Base-by-base conservation (phyloP, 2,888 invertebrate genomes). In the Aelia acuminata region DNA sequence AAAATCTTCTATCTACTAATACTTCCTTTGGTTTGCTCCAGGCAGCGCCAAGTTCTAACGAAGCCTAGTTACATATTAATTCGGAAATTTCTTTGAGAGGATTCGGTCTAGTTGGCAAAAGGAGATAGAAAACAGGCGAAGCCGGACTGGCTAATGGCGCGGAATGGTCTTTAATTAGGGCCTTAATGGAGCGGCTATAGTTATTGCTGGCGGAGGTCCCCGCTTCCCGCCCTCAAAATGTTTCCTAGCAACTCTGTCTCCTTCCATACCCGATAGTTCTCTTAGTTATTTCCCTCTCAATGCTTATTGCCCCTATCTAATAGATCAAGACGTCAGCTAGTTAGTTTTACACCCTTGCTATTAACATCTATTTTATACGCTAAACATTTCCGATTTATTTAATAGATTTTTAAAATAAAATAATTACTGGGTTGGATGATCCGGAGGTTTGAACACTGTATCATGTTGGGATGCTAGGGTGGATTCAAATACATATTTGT, bases 81-180 rank as follows among this genome's bases (percentile, higher is more conserved):
- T 80, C 3, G 22, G n/a, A 43, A n/a, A 80, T 80, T 80, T 80
- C 80, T 80, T 80, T 43, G 43, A 43, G 43, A 0, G n/a, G 80
- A 80, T 22, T 10, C 10, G 80, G 80, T 39, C 39, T 80, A 80
- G 80, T 80, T 80, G 39, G 43, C 80, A 80, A 43, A 43, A 22
- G 43, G 80, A 80, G 80, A 43, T 80, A 80, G 85, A 53, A 53
- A 84, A 84, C 15, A 85, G 31, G 31, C 47, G 43, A 85, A 50
- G 31, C 48, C 84, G 31, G 53, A 39, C 85, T 85, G 43, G 43
- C 80, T 85, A 85, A 85, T 85, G 85, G 85, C 57, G 13, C 39
- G 53, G 85, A 85, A 85, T 85, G 35, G 85, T 49, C 85, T 43
- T 85, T 85, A 85, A 85, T 53, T 85, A 53, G 85, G 20, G 50